Evolutionary conservation across 2,888 invertebrate genomes (phyloP).

Genomic region (Rosalia funebris): DNA sequence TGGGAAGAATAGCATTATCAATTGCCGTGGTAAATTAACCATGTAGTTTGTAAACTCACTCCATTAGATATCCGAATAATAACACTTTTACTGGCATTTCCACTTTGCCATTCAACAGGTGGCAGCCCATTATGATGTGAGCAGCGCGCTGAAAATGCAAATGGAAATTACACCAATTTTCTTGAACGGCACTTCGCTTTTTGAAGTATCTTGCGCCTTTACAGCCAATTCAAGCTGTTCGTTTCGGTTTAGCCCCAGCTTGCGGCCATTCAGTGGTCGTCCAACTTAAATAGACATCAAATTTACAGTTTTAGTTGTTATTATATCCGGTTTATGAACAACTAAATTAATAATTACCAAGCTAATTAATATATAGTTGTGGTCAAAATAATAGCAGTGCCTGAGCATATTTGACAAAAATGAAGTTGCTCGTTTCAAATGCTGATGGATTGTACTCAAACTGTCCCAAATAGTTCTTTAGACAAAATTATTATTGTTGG

Average conservation of each 20-base stretch:
- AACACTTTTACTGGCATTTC: conserved; percentile 8
- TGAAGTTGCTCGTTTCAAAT: too few species aligned
- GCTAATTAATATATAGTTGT: too few species aligned
- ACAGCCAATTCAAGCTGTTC: conserved; percentile 22
- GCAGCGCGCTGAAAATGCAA: conserved; percentile 36
- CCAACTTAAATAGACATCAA: too few species aligned
- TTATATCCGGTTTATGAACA: too few species aligned
- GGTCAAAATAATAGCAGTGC: too few species aligned
- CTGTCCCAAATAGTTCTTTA: too few species aligned
- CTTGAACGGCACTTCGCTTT: conserved; percentile 17
- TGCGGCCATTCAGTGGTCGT: conserved; percentile 3
- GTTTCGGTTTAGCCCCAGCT: conserved; percentile 17
- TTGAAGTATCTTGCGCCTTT: conserved; percentile 16
- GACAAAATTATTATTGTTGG: too few species aligned
- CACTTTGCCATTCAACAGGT: conserved; percentile 35
- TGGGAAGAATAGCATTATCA: background rate
- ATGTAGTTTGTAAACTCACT: conserved; percentile 4
- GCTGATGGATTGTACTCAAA: too few species aligned
- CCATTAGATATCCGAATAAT: conserved; percentile 14
- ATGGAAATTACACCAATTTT: conserved; percentile 41
- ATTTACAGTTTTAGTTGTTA: too few species aligned
- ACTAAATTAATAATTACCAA: too few species aligned
- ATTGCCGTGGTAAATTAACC: background rate
- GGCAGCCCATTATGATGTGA: conserved; percentile 40
- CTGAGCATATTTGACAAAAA: too few species aligned